phyloP scores from a whole-genome alignment of 2,888 invertebrate genomes.

The Tenthredo distinguenda region DNA sequence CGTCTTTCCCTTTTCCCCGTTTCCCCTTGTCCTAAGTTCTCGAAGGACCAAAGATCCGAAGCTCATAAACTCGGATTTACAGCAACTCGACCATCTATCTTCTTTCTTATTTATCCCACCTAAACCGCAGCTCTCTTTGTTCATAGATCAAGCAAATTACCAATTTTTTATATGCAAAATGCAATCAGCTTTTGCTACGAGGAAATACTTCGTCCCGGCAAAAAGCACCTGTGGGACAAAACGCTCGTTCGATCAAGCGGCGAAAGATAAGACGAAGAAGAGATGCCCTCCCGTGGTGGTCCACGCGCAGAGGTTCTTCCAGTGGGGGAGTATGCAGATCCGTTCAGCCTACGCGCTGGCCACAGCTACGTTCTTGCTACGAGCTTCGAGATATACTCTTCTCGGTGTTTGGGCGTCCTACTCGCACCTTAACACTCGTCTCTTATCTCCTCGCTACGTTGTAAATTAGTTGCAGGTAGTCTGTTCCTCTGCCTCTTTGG shows the following conservation, averaged over 20 bases:
- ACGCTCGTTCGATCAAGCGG: conserved; percentile 26
- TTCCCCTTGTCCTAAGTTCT: not conserved
- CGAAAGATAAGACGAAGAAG: conserved; percentile 20
- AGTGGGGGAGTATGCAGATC: conserved; percentile 52
- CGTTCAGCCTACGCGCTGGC: conserved; percentile 43
- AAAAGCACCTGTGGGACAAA: conserved; percentile 41
- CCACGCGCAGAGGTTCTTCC: conserved; percentile 33
- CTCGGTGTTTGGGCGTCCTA: conserved; percentile 20
- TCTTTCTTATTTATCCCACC: not conserved
- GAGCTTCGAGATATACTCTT: conserved; percentile 21
- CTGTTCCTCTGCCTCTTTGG: conserved; percentile 50
- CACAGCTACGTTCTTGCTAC: conserved; percentile 23
- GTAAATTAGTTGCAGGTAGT: conserved; percentile 69
- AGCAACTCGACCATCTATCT: conserved; percentile 3
- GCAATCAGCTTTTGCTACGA: not conserved
- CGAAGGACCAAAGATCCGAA: conserved; percentile 17
- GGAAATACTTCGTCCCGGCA: not conserved
- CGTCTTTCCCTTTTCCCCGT: not conserved
- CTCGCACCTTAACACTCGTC: conserved; percentile 43
- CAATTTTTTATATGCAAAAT: not conserved
- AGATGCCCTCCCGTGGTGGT: conserved; percentile 48
- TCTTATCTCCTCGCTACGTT: conserved; percentile 62
- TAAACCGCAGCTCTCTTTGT: conserved; percentile 3
- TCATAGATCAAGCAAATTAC: not conserved
- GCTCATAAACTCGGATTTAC: not conserved